A percentile compares a stretch with the other conserved stretches of the same genome.
Evolutionary conservation across 2,797 vertebrate genomes (phyloP).

Genomic region (Galaxias olidus): DNA sequence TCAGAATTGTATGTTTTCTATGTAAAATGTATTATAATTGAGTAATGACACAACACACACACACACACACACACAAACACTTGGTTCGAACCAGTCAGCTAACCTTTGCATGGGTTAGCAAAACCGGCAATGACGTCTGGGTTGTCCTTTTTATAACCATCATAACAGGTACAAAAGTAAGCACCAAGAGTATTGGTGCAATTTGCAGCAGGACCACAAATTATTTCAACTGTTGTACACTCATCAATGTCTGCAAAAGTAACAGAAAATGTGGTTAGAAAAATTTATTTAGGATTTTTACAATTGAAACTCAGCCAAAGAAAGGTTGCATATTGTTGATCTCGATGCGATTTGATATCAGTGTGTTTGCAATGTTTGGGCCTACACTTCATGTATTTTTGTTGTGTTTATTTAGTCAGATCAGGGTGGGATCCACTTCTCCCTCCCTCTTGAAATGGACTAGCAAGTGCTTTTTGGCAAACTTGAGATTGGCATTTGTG

Average conservation of each 20-base stretch:
- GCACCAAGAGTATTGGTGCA: slow-evolving; percentile 57
- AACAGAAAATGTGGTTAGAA: neutral
- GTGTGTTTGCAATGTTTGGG: too few species aligned
- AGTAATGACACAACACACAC: too few species aligned
- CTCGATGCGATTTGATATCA: too few species aligned
- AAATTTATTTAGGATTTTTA: too few species aligned
- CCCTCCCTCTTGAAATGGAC: too few species aligned
- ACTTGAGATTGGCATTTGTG: too few species aligned
- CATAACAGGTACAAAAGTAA: slow-evolving; percentile 45
- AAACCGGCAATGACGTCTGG: slow-evolving; percentile 21
- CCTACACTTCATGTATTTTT: too few species aligned
- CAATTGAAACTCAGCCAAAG: too few species aligned
- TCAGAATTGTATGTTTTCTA: neutral
- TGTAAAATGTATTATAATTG: neutral
- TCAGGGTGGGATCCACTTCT: too few species aligned
- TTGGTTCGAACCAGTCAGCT: neutral
- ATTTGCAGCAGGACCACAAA: slow-evolving; percentile 57
- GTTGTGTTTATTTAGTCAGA: too few species aligned
- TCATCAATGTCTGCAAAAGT: slow-evolving; percentile 51
- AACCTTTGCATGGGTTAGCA: slow-evolving; percentile 55
- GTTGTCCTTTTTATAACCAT: slow-evolving; percentile 33
- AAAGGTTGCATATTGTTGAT: too few species aligned
- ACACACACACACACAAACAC: neutral
- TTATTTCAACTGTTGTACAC: slow-evolving; percentile 18
- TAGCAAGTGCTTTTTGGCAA: too few species aligned